A percentile compares a stretch with the other conserved stretches of the same genome.
These are phyloP conservation scores for Porites lutea DNA, from an alignment of 64 coral and sea anemone species.

Conservation along the genomic window DNA sequence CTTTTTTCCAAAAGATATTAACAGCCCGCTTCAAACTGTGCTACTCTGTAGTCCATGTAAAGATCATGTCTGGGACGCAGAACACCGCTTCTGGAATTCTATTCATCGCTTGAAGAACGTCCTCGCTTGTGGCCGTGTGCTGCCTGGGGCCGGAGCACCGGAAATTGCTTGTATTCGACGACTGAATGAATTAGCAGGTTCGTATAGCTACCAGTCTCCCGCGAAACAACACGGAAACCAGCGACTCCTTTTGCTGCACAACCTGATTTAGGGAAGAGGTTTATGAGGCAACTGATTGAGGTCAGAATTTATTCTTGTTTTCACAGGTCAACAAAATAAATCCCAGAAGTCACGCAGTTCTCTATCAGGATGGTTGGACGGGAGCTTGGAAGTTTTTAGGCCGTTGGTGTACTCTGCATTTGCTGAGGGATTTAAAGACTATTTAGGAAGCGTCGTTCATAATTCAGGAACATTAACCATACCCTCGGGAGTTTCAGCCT, in stretches of 20 bases:
- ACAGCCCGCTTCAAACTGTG: slow-evolving; percentile 41
- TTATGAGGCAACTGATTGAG: too few species aligned
- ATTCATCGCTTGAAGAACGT: slow-evolving; percentile 35
- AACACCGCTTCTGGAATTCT: slow-evolving; percentile 60
- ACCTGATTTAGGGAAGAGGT: too few species aligned
- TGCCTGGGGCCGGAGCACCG: slow-evolving; percentile 53
- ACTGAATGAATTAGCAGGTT: slow-evolving; percentile 35
- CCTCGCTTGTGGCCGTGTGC: slow-evolving; percentile 16
- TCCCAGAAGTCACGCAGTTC: background rate
- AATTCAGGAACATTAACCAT: slow-evolving; percentile 36
- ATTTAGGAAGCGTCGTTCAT: slow-evolving; percentile 12
- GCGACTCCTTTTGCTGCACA: too few species aligned
- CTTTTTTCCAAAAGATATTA: background rate
- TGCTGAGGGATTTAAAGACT: slow-evolving; percentile 52
- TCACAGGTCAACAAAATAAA: background rate
- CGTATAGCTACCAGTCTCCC: background rate
- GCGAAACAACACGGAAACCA: background rate
- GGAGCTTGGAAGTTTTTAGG: slow-evolving; percentile 14
- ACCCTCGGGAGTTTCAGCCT: background rate
- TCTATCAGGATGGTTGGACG: slow-evolving; percentile 43
- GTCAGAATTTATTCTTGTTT: background rate
- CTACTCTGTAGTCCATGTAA: slow-evolving; percentile 50
- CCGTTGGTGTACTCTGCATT: slow-evolving; percentile 38
- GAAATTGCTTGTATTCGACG: slow-evolving; percentile 47
- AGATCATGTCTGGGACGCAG: slow-evolving; percentile 28